Percentiles rank a stretch among this genome's conserved stretches.
These are phyloP conservation scores for Sebastes diaconus DNA, from an alignment of 2,797 vertebrate species.

Conservation along the genomic window DNA sequence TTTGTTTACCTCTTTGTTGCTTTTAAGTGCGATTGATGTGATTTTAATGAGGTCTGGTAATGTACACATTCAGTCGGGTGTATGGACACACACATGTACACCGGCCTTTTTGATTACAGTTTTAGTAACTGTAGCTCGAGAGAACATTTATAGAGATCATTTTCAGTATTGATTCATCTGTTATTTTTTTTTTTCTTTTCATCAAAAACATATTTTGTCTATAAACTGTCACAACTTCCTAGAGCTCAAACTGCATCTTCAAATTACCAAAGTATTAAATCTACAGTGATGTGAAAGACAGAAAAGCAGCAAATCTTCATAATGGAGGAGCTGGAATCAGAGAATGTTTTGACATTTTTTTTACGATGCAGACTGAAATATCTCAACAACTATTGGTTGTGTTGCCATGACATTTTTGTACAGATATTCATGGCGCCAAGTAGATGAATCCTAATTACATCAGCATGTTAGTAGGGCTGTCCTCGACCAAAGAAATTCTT, in stretches of 20 bases:
- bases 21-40: conserved; percentile 15
- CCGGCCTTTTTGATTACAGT: background rate
- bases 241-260: background rate
- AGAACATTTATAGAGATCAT: too few species aligned
- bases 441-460: background rate
- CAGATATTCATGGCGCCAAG: background rate
- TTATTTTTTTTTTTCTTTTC: background rate
- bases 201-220: background rate
- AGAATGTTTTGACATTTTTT: background rate
- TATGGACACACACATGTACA: background rate
- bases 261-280: background rate
- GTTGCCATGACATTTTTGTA: background rate
- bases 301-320: background rate
- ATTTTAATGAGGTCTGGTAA: conserved; percentile 46
- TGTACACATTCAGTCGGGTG: background rate
- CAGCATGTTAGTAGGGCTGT: too few species aligned
- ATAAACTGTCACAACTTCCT: background rate
- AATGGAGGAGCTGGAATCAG: background rate
- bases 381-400: background rate
- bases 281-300: background rate
- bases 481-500: too few species aligned
- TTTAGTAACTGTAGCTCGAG: background rate
- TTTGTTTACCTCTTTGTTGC: conserved; percentile 57
- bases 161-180: background rate
- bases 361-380: background rate